These are phyloP conservation scores for Calameuta idolon DNA, from an alignment of 2,888 invertebrate species.

Conservation along the genomic window DNA sequence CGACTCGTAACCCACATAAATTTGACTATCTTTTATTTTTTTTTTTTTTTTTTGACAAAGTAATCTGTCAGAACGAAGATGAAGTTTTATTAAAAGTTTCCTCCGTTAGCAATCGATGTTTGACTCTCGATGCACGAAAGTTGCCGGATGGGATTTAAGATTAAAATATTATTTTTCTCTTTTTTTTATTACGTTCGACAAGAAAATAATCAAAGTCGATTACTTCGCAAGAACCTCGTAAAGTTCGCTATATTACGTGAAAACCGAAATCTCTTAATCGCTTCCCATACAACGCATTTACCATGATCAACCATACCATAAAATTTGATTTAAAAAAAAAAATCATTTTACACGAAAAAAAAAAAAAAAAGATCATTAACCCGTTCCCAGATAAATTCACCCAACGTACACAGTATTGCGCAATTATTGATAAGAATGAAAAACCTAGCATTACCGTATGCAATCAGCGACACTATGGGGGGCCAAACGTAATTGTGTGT, in stretches of 20 bases:
- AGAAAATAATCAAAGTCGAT: not conserved
- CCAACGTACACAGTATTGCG: not conserved
- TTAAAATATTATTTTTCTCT: not conserved
- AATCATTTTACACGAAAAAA: not conserved
- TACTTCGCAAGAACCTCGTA: not conserved
- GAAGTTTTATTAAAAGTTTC: not conserved
- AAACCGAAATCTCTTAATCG: not conserved
- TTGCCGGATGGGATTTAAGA: not conserved
- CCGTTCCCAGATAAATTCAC: not conserved
- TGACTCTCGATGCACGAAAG: not conserved
- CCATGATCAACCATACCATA: no score
- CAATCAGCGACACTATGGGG: not conserved
- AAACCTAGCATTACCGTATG: not conserved
- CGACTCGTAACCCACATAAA: not conserved
- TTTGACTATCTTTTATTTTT: not conserved
- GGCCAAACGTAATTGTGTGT: constrained; percentile 10
- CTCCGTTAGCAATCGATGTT: not conserved
- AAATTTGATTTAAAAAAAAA: no score
- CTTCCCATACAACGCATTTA: no score
- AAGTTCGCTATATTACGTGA: not conserved
- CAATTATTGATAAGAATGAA: not conserved
- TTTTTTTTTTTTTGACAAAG: not conserved
- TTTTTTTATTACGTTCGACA: not conserved
- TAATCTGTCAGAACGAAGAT: not conserved
- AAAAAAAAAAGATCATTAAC: not conserved